These are phyloP conservation scores for Drosophila incognita DNA, from an alignment of 2,888 invertebrate species.

Conservation along the genomic window DNA sequence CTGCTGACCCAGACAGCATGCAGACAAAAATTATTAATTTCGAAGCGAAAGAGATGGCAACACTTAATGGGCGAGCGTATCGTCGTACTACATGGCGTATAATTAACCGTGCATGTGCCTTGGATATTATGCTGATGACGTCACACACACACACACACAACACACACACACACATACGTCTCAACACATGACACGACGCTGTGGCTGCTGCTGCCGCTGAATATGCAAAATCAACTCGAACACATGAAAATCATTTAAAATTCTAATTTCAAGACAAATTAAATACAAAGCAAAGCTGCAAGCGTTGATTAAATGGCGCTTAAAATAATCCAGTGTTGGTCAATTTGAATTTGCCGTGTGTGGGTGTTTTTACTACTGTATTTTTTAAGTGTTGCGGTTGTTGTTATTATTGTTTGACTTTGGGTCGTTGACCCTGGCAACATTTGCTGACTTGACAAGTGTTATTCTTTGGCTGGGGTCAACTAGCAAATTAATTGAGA, in stretches of 20 bases:
- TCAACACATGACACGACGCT: slow-evolving; percentile 11
- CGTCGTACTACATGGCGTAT: slow-evolving; percentile 76
- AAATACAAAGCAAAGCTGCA: slow-evolving; percentile 71
- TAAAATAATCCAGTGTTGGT: slow-evolving; percentile 65
- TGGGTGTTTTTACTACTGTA: slow-evolving; percentile 14
- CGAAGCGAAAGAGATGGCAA: slow-evolving; percentile 49
- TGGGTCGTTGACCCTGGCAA: slow-evolving; percentile 60
- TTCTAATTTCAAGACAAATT: slow-evolving; percentile 79
- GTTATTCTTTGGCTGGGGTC: slow-evolving; percentile 33
- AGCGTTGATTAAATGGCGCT: slow-evolving; percentile 79
- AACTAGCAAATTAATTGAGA: slow-evolving; percentile 21
- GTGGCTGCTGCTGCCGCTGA: slow-evolving; percentile 29
- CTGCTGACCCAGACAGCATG: slow-evolving; percentile 79
- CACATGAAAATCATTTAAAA: slow-evolving; percentile 69
- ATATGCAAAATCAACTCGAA: slow-evolving; percentile 67
- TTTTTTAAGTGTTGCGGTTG: slow-evolving; percentile 28
- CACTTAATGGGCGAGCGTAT: slow-evolving; percentile 46
- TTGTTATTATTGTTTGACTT: slow-evolving; percentile 27
- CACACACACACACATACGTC: neutral
- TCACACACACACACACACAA: slow-evolving; percentile 58
- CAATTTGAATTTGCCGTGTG: slow-evolving; percentile 60
- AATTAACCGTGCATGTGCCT: slow-evolving; percentile 78
- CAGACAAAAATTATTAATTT: slow-evolving; percentile 80
- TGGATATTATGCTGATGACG: slow-evolving; percentile 75
- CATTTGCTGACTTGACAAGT: slow-evolving; percentile 48